Evolutionary conservation across 2,888 invertebrate species (phyloP).

Genomic region (Protonemura montana): DNA sequence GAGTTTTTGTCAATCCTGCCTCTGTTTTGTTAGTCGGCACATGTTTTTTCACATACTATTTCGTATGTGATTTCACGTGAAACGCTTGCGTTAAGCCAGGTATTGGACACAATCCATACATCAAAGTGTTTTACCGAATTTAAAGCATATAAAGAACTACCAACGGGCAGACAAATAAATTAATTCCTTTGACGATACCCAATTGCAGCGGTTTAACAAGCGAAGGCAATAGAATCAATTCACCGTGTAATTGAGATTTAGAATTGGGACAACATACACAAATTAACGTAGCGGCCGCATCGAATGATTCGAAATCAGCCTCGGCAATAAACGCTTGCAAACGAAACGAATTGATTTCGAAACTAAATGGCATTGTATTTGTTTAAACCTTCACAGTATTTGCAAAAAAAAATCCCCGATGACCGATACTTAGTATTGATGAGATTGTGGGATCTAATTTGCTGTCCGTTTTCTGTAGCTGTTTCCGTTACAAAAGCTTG

Average conservation of each 20-base stretch:
- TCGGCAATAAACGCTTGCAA: neutral
- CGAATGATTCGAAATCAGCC: neutral
- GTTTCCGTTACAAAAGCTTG: neutral
- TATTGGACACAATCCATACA: neutral
- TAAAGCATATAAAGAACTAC: neutral
- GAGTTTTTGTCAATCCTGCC: too few relatives aligned
- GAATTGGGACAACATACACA: neutral
- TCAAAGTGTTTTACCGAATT: neutral
- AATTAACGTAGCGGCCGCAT: neutral
- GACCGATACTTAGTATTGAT: too few relatives aligned
- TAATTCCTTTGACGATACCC: slow-evolving; percentile 40
- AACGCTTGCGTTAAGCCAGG: neutral
- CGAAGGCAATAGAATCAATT: slow-evolving; percentile 42
- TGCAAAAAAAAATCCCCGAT: too few relatives aligned
- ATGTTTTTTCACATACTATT: too few relatives aligned
- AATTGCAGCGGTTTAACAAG: slow-evolving; percentile 32
- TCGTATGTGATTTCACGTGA: too few relatives aligned
- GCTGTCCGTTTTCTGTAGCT: too few relatives aligned
- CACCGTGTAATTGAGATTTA: slow-evolving; percentile 42
- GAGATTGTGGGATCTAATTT: too few relatives aligned
- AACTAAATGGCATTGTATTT: neutral
- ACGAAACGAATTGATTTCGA: neutral
- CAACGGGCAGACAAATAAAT: neutral
- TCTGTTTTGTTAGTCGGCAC: too few relatives aligned
- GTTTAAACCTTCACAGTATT: neutral